Evolutionary conservation across 2,888 invertebrate genomes (phyloP).

Genomic region (Mythimna pallens): DNA sequence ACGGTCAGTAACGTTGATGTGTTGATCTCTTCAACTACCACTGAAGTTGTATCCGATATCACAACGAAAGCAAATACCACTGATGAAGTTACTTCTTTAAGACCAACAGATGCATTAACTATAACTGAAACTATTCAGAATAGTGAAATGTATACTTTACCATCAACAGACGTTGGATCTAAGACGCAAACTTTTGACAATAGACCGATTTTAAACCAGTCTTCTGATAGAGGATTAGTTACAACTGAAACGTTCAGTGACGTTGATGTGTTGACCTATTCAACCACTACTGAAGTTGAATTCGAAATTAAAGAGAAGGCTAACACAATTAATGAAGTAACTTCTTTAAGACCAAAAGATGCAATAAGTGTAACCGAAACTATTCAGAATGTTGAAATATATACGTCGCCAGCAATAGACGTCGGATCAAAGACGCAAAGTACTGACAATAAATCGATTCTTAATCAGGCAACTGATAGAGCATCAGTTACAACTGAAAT

Average conservation of each 20-base stretch:
- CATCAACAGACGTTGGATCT: not conserved
- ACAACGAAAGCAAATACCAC: not conserved
- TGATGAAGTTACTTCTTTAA: not conserved
- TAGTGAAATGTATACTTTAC: not conserved
- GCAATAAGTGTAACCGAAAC: constrained; percentile 8
- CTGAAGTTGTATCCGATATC: not conserved
- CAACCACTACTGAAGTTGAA: not conserved
- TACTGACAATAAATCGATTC: not conserved
- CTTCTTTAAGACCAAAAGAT: constrained; percentile 3
- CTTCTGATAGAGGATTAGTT: not conserved
- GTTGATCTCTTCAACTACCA: not conserved
- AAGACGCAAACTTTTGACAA: not conserved
- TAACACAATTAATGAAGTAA: not conserved
- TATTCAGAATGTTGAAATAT: constrained; percentile 4
- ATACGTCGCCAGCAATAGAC: not conserved
- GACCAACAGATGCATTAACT: not conserved
- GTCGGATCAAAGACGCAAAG: not conserved
- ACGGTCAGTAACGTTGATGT: not conserved
- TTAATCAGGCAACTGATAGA: constrained; percentile 7
- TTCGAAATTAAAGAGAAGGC: not conserved
- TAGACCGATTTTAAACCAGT: not conserved
- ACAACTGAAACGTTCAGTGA: not conserved
- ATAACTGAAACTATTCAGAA: constrained; percentile 12
- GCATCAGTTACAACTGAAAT: not conserved
- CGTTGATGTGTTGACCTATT: not conserved